Conservation (phyloP, 2,888 invertebrate genomes). For the Drosophila borealis region DNA sequence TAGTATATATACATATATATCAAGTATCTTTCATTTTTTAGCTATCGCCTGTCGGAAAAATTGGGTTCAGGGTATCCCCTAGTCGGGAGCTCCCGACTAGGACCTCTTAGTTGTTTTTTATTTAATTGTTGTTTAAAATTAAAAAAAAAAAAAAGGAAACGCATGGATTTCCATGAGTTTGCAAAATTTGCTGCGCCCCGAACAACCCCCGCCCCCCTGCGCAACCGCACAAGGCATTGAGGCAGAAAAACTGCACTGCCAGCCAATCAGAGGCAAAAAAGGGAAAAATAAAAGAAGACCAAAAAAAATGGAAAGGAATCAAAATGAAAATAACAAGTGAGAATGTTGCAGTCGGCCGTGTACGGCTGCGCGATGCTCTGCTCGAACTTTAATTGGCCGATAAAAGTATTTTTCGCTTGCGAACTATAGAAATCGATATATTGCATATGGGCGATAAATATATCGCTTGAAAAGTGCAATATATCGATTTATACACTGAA, state of each 20-base stretch:
- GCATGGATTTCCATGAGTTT: slow-evolving; percentile 59
- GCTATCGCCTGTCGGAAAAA: no score
- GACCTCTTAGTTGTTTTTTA: background rate
- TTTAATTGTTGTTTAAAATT: slow-evolving; percentile 7
- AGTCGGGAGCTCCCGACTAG: no score
- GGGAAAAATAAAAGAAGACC: slow-evolving; percentile 12
- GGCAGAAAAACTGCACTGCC: slow-evolving; percentile 81
- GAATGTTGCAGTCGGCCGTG: background rate
- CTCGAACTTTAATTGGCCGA: background rate
- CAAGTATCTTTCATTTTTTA: no score
- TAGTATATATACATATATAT: no score
- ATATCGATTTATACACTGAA: no score
- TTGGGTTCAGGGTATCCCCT: no score
- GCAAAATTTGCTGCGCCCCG: slow-evolving; percentile 42
- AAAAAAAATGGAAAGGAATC: slow-evolving; percentile 7
- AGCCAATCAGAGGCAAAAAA: slow-evolving; percentile 52
- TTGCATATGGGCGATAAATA: no score
- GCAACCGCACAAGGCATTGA: slow-evolving; percentile 56
- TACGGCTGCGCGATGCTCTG: background rate
- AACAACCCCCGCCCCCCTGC: slow-evolving; percentile 4
- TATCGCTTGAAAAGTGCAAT: no score
- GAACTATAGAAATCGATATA: no score
- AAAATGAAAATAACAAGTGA: background rate
- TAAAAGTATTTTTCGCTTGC: no score
- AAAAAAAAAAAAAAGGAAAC: background rate